Base-by-base conservation (phyloP, 2,113 vertebrate species). In the Reinhardtius hippoglossoides region DNA sequence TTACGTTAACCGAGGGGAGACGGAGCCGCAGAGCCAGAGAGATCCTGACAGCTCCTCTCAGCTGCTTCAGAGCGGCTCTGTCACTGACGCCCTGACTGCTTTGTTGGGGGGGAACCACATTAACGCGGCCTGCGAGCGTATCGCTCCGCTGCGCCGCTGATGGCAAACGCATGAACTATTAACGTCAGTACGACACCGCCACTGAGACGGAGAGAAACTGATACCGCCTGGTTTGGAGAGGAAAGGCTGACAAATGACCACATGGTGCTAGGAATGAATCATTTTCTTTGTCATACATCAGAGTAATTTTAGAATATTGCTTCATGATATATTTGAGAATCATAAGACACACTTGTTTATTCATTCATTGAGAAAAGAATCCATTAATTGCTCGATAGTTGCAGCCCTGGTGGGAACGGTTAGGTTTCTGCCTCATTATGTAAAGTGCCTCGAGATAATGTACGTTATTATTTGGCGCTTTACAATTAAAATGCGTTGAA, bases 31-130 rank as follows among this genome's bases (percentile, higher is more conserved):
- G 73, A 79, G 74, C 35, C 68, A 79, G 69, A 78, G 67, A 63
- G 71, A 67, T 13, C 31, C 81, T 74, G 84, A 79, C 71, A 82
- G 87, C 78, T 67, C 31, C 55, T 61, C 74, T 86, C 84, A 66
- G 80, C 76, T 68, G 79, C 37, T 10, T 40, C 0, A 50, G 66
- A 84, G 74, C 71, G 65, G 84, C 87, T 85, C 87, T 76, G 80
- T 76, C 75, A 77, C 50, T 31, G 55, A 79, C 57, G 58, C 81
- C 26, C 56, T 27, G 68, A 62, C 75, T 68, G 59, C 70, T 67
- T 76, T 16, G 20, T 31, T 59, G 67, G 60, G 63, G 72, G 65
- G 72, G 52, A 52, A 27, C 24, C 60, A 78, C 78, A 77, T 87
- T 79, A 82, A 76, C 78, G 66, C 66, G 60, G 72, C 37, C 74